Conservation (phyloP, 2,888 invertebrate genomes). For the Cylloceria caligata region DNA sequence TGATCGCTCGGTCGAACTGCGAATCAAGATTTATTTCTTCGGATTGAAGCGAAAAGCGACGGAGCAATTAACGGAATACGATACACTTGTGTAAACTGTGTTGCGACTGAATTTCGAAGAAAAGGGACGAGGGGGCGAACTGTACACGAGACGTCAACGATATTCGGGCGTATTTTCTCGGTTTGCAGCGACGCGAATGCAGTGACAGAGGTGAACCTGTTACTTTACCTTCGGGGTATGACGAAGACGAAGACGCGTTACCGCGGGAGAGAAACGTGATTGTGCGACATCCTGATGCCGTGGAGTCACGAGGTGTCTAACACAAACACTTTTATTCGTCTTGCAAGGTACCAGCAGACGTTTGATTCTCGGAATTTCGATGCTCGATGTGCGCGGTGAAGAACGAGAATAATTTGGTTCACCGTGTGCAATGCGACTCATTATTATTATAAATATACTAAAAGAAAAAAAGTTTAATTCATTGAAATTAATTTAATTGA, state of each 20-base stretch:
- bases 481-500: too few species aligned
- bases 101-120: constrained; percentile 52
- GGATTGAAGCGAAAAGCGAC: constrained; percentile 69
- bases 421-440: background rate
- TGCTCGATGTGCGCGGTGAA: background rate
- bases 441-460: background rate
- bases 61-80: constrained; percentile 75
- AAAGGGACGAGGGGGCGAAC: constrained; percentile 38
- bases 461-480: background rate
- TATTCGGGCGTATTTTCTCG: constrained; percentile 48
- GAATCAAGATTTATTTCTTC: constrained; percentile 75
- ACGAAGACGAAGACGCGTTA: constrained; percentile 61
- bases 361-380: constrained; percentile 54
- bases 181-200: constrained; percentile 35
- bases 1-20: constrained; percentile 58
- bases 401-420: background rate
- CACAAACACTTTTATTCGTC: constrained; percentile 54
- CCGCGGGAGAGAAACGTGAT: constrained; percentile 10
- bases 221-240: constrained; percentile 60
- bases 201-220: constrained; percentile 53
- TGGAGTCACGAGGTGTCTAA: constrained; percentile 61
- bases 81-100: constrained; percentile 79
- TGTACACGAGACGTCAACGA: constrained; percentile 32
- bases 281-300: constrained; percentile 44
- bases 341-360: constrained; percentile 2